Base-by-base conservation (phyloP, 2,113 vertebrate genomes). In the Microtus pennsylvanicus region DNA sequence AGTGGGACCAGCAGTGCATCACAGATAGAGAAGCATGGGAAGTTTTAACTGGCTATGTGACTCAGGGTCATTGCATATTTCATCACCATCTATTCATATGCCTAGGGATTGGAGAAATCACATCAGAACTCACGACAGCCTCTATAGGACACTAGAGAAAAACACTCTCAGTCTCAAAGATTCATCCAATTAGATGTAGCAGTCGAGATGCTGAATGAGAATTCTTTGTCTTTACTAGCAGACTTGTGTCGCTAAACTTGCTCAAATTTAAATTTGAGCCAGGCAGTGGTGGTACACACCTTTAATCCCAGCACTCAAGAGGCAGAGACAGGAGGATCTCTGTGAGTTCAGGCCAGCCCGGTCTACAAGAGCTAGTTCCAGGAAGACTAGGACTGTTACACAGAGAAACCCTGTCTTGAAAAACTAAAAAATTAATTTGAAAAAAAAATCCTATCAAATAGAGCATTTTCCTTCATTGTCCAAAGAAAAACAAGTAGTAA, bases 401-500 rank as follows among this genome's bases (percentile, higher is more conserved):
- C 17, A 58, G 55, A 58, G 55, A 58, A 58, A 58, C 17, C 55
- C 55, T 6, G 55, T 58, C 55, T 58, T 17, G 55, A 58, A 19
- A 58, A 58, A 58, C 55, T 19, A 21, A 55, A n/a, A 86, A 87
- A 52, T 92, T 83, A 83, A 22, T 28, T 86, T 21, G 28, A 33
- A 47, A 87, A 58, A 55, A n/a, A 78, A 87, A 90, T 70, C 1
- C 1, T 52, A 1, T 94, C 67, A 85, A 65, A 22, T 1, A 89
- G 22, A 81, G 65, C 85, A 4, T 77, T 89, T 81, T 69, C 28
- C 65, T 63, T 74, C 61, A 69, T 72, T 93, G 6, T 22, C 42
- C 65, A 26, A 87, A 30, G 50, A 74, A 75, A 65, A 91, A 95
- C 55, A 96, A 93, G 33, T 10, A 26, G 38, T 72, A 80, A 86